A percentile compares a stretch with the other conserved stretches of the same genome.
Evolutionary conservation across 2,113 vertebrate species (phyloP).

Genomic region (Scolopax mira): DNA sequence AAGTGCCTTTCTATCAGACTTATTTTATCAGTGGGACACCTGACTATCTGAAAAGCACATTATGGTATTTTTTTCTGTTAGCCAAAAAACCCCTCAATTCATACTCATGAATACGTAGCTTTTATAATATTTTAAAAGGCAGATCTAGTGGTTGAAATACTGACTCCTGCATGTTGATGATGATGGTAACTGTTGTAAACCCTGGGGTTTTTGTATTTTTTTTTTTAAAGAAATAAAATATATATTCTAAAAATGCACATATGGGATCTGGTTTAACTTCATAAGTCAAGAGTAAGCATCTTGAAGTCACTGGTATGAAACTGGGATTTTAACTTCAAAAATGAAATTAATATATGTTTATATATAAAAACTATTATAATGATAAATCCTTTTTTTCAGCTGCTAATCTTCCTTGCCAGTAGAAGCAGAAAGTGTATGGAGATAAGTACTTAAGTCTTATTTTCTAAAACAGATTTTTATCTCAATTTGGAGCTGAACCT

Average conservation of each 20-base stretch:
- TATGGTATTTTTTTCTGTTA: slow-evolving; percentile 56
- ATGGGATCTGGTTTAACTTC: background rate
- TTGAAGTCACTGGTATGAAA: background rate
- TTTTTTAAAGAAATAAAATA: slow-evolving; percentile 28
- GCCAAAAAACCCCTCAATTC: slow-evolving; percentile 9
- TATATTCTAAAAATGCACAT: background rate
- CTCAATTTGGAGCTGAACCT: background rate
- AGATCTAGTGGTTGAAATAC: slow-evolving; percentile 45
- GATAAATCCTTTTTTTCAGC: background rate
- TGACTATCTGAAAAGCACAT: slow-evolving; percentile 34
- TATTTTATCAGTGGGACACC: slow-evolving; percentile 50
- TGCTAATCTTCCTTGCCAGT: background rate
- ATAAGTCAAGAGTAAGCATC: background rate
- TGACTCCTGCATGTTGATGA: slow-evolving; percentile 63
- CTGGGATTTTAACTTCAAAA: background rate
- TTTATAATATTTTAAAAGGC: slow-evolving; percentile 29
- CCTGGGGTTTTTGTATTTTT: background rate
- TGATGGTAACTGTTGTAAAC: slow-evolving; percentile 23
- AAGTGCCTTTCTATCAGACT: slow-evolving; percentile 71
- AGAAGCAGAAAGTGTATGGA: background rate
- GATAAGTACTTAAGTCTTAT: background rate
- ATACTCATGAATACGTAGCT: slow-evolving; percentile 9
- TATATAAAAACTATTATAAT: background rate
- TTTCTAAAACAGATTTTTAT: background rate
- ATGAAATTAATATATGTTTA: background rate